A percentile compares a stretch with the other conserved stretches of the same genome.
Conservation (phyloP, 2,888 invertebrate species). For the Heterodera filipjevi region DNA sequence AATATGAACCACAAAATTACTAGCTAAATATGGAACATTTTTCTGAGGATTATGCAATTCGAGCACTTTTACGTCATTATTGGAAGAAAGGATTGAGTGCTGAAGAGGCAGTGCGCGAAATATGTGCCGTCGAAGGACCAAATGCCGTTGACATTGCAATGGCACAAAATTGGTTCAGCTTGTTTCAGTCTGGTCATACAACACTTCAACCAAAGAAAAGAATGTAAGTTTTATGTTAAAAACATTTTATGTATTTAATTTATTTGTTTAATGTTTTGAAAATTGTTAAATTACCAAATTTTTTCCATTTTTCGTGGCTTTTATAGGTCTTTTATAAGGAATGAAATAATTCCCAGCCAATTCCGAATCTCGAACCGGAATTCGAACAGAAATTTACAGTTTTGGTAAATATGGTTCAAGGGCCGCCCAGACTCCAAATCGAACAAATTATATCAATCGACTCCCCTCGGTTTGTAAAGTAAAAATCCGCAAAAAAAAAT, state of each 20-base stretch:
- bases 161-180: neutral
- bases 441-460: too few relatives aligned
- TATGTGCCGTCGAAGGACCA: constrained; percentile 5
- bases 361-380: too few relatives aligned
- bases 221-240: neutral
- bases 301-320: neutral
- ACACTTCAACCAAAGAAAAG: neutral
- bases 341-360: too few relatives aligned
- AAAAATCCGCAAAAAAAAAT: too few relatives aligned
- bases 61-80: constrained; percentile 8
- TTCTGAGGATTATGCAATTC: neutral
- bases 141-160: neutral
- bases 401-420: too few relatives aligned
- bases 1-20: too few relatives aligned
- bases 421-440: too few relatives aligned
- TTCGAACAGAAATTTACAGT: too few relatives aligned
- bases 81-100: neutral
- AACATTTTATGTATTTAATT: neutral
- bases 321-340: too few relatives aligned
- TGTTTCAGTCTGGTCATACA: neutral
- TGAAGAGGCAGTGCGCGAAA: constrained; percentile 1
- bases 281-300: neutral
- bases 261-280: too few relatives aligned
- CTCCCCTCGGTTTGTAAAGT: too few relatives aligned
- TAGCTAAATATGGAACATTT: too few relatives aligned